phyloP scores from a whole-genome alignment of 2,888 invertebrate genomes.

The Tipula vernalis region DNA sequence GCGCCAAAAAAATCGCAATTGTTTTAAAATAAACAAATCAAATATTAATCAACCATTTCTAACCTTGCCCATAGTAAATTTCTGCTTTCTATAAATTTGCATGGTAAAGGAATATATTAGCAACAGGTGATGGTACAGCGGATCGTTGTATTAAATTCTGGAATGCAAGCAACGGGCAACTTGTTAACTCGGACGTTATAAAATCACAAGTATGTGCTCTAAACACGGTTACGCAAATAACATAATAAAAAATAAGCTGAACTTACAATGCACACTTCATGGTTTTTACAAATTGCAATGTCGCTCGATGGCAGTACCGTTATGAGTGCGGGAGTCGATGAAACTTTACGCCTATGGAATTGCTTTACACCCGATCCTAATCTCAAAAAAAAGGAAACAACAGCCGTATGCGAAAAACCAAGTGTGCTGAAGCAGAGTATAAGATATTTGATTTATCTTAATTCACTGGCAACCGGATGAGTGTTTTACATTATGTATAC shows the following conservation, averaged over 20 bases:
- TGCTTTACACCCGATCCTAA: constrained; percentile 76
- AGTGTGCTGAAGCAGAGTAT: constrained; percentile 61
- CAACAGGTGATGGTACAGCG: constrained; percentile 93
- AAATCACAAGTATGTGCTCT: constrained; percentile 91
- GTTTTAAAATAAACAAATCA: too few relatives aligned
- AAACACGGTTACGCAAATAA: constrained; percentile 94
- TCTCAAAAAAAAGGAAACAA: constrained; percentile 44
- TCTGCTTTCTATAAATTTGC: too few relatives aligned
- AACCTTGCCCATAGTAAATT: too few relatives aligned
- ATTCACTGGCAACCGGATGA: too few relatives aligned
- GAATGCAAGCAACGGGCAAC: constrained; percentile 72
- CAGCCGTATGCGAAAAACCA: constrained; percentile 31
- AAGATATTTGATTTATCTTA: constrained; percentile 40
- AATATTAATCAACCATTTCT: too few relatives aligned
- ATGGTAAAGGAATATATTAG: constrained; percentile 83
- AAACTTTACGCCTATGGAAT: constrained; percentile 92
- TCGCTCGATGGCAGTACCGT: constrained; percentile 92
- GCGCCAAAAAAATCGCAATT: too few relatives aligned
- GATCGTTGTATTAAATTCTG: constrained; percentile 80
- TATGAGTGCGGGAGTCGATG: constrained; percentile 90
- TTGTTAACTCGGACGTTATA: constrained; percentile 75
- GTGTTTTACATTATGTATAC: too few relatives aligned
- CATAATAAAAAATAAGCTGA: constrained; percentile 76
- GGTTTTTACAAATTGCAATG: constrained; percentile 82
- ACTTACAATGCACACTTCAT: constrained; percentile 75